A percentile compares a stretch with the other conserved stretches of the same genome.
These are phyloP conservation scores for Nephrotoma flavescens DNA, from an alignment of 2,888 invertebrate species.

Conservation along the genomic window DNA sequence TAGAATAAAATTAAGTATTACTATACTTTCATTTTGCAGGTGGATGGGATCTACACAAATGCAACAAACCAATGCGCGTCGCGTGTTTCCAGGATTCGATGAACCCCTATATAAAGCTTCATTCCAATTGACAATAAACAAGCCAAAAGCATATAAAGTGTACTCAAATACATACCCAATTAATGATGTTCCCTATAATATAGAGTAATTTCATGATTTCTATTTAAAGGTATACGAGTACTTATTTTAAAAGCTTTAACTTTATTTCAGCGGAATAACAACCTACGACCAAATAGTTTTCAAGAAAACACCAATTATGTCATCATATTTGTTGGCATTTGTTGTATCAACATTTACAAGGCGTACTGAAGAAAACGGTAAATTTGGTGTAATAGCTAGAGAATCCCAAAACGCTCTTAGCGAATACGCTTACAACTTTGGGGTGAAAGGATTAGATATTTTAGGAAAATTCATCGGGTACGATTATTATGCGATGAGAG, in stretches of 20 bases:
- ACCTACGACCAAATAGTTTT: not conserved
- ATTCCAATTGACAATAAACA: slow-evolving; percentile 35
- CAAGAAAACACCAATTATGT: not conserved
- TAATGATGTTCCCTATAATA: not conserved
- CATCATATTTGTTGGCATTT: slow-evolving; percentile 1
- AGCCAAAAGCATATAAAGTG: not conserved
- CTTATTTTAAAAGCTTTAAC: not conserved
- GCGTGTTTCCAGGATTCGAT: slow-evolving; percentile 67
- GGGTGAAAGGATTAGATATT: slow-evolving; percentile 34
- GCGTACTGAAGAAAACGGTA: slow-evolving; percentile 14
- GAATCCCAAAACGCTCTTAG: slow-evolving; percentile 51
- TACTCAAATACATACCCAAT: not conserved
- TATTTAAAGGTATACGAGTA: not conserved
- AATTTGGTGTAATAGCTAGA: slow-evolving; percentile 50
- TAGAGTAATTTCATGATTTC: not conserved
- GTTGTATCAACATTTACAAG: not conserved
- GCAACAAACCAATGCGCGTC: slow-evolving; percentile 48
- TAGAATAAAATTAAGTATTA: not conserved
- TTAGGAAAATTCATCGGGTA: slow-evolving; percentile 43
- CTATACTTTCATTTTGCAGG: slow-evolving; percentile 20
- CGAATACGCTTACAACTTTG: slow-evolving; percentile 48
- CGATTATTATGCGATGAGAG: slow-evolving; percentile 25
- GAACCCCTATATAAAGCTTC: slow-evolving; percentile 56
- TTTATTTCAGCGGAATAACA: not conserved
- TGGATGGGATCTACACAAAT: slow-evolving; percentile 56